Conservation (phyloP, 2,113 vertebrate species). For the Dipodomys spectabilis region DNA sequence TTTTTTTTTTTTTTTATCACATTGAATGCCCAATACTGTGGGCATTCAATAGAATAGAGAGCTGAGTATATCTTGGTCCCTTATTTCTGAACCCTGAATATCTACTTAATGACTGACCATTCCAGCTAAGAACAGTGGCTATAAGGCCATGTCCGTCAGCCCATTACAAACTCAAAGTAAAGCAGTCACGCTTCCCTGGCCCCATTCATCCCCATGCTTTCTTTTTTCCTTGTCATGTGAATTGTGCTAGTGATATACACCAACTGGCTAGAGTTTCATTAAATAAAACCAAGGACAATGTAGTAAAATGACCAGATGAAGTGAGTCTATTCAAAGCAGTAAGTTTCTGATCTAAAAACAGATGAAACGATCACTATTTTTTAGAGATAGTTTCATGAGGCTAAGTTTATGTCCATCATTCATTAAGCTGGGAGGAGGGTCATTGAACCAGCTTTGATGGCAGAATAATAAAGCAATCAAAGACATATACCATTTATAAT, state of each 20-base stretch:
- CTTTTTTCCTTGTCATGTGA: conserved; percentile 12
- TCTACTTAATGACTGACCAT: conserved; percentile 32
- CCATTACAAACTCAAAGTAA: background rate
- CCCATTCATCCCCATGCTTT: background rate
- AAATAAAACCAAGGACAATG: conserved; percentile 28
- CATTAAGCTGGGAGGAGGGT: background rate
- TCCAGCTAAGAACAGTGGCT: background rate
- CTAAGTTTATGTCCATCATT: conserved; percentile 32
- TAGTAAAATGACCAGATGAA: background rate
- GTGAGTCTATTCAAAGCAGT: background rate
- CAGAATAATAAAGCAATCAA: conserved; percentile 30
- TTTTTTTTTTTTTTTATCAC: background rate
- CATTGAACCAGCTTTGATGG: conserved; percentile 26
- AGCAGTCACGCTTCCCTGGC: background rate
- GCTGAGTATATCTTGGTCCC: background rate
- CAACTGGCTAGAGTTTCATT: background rate
- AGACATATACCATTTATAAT: background rate
- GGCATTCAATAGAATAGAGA: background rate
- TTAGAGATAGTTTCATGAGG: background rate
- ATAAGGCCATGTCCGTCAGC: background rate
- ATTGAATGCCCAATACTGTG: background rate
- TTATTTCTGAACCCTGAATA: background rate
- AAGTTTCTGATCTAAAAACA: background rate
- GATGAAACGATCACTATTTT: conserved; percentile 5
- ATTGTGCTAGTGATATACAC: background rate